Evolutionary conservation across 2,113 vertebrate genomes (phyloP), one percentile per base, ranked within the genome.

Genomic region (Rhizomys pruinosus): DNA sequence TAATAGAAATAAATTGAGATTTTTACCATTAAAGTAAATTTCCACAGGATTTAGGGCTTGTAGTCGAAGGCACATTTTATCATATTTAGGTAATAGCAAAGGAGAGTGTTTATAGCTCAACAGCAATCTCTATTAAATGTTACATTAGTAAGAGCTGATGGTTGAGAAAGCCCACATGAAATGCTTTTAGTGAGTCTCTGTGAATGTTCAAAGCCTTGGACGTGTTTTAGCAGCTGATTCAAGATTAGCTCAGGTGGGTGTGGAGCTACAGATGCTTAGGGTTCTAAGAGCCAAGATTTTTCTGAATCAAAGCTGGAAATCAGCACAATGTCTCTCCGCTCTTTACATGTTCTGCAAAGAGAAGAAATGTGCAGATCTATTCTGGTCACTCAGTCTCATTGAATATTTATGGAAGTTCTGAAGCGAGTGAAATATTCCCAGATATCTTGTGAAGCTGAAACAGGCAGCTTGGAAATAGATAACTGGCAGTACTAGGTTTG

Each of bases 391-490:
- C 95, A 96, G 96, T 93, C 96, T 98, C 97, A 97, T 96, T 97
- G 97, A 98, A 98, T 98, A 98, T 98, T 98, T 97, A 98, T 93
- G 94, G 84, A 96, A 97, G 91, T 97, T 98, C 97, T 98, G 96
- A 98, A 97, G 97, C 59, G 25, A 98, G 95, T 96, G 94, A 98
- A 97, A 96, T 97, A 98, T 97, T 97, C 96, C 94, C 96, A 97
- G 97, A 95, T 97, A 97, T 96, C 95, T 98, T 93, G 90, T 82
- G 80, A 96, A 98, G 95, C 87, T 94, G 96, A 97, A 97, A 85
- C 96, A 96, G 92, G 94, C 68, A 93, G 90, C 97, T 97, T 97
- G 96, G 97, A 98, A 97, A 94, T 94, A 90, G 92, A 96, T 77
- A 97, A 84, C 73, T 61, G 82, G 84, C 87, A 96, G 93, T 95